Percentiles rank a stretch among this genome's conserved stretches.
These are phyloP conservation scores for Meiosimyza decipiens DNA, from an alignment of 2,888 invertebrate genomes.

Conservation along the genomic window DNA sequence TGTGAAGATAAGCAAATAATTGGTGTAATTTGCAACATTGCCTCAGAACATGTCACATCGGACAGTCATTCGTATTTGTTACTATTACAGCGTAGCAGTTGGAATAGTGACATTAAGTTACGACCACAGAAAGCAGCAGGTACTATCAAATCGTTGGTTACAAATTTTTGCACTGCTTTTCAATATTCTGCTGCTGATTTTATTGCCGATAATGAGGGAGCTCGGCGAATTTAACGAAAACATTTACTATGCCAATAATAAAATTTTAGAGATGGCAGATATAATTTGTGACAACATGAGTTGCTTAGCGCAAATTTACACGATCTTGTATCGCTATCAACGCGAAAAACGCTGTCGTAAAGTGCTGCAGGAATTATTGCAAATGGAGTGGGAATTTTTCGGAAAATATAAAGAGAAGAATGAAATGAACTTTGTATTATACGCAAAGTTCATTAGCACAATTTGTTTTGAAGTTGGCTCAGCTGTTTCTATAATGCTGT, in stretches of 20 bases:
- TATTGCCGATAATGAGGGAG: neutral
- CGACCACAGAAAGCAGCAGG: neutral
- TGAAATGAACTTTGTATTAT: too few relatives aligned
- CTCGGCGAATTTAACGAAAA: neutral
- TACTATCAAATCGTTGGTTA: neutral
- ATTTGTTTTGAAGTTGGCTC: too few relatives aligned
- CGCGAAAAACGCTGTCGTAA: neutral
- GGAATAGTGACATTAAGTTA: constrained; percentile 18
- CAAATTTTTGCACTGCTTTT: neutral
- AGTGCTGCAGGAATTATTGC: neutral
- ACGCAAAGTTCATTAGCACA: too few relatives aligned
- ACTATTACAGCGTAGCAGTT: neutral
- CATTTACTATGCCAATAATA: too few relatives aligned
- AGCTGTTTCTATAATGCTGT: too few relatives aligned
- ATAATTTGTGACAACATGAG: neutral
- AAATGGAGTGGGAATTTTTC: neutral
- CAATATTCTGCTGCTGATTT: neutral
- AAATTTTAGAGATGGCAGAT: neutral
- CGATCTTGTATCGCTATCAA: constrained; percentile 1
- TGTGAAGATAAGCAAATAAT: too few relatives aligned
- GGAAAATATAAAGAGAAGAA: neutral
- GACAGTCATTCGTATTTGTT: neutral
- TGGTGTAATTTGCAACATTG: too few relatives aligned
- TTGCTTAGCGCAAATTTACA: neutral
- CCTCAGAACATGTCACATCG: neutral